Conservation (phyloP, 1,140 invertebrate genomes). For the Planococcus citri region DNA sequence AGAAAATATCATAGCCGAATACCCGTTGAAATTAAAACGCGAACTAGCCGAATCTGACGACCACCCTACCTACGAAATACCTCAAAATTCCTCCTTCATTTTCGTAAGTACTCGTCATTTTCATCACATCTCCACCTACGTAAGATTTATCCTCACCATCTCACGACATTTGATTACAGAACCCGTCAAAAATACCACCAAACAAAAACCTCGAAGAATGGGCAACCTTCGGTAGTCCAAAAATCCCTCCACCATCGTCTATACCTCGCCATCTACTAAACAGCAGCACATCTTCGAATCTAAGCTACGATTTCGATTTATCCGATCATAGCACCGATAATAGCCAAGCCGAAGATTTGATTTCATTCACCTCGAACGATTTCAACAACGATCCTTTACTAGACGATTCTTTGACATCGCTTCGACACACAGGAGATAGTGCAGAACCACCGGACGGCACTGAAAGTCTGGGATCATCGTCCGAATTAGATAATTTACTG, state of each 20-base stretch:
- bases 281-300: constrained; percentile 43
- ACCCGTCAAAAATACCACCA: constrained; percentile 22
- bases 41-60: neutral
- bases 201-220: neutral
- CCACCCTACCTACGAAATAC: constrained; percentile 44
- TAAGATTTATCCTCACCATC: too few species aligned
- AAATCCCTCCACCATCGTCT: constrained; percentile 43
- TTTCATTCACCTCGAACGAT: constrained; percentile 37
- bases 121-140: constrained; percentile 24
- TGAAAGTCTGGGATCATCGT: constrained; percentile 23
- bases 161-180: constrained; percentile 34
- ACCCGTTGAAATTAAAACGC: constrained; percentile 9
- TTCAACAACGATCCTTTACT: constrained; percentile 26
- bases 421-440: constrained; percentile 27
- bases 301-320: constrained; percentile 58
- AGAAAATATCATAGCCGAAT: neutral
- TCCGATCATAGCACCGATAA: constrained; percentile 50
- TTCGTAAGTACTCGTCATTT: constrained; percentile 17
- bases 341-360: constrained; percentile 34
- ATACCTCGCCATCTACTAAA: constrained; percentile 41
- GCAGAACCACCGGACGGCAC: neutral
- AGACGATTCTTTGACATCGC: constrained; percentile 35
- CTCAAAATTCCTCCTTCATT: constrained; percentile 22
- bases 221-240: constrained; percentile 33
- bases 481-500: neutral